Conservation (phyloP, 1,140 invertebrate genomes). For the Caerostris darwini region DNA sequence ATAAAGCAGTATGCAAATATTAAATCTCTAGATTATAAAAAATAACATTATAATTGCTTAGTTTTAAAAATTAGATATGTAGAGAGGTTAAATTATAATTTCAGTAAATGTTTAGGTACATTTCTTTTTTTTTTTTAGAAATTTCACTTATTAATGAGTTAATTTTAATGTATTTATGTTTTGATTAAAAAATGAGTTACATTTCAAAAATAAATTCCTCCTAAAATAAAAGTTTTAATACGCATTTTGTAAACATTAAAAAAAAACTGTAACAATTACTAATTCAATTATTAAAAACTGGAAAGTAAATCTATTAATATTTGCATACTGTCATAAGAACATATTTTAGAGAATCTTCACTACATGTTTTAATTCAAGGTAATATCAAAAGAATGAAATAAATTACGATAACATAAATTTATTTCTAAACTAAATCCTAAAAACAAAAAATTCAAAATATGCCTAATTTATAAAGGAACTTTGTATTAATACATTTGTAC, state of each 20-base stretch:
- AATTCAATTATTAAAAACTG: no score
- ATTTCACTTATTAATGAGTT: no score
- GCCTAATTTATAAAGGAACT: conserved; percentile 65
- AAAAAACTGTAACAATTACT: no score
- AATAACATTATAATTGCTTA: no score
- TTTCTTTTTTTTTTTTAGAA: no score
- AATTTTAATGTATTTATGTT: no score
- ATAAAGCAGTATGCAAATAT: not conserved
- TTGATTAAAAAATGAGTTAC: no score
- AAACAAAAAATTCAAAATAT: conserved; percentile 38
- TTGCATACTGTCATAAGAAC: not conserved
- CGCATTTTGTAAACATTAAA: no score
- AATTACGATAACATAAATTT: conserved; percentile 39
- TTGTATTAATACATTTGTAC: conserved; percentile 65
- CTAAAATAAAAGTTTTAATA: not conserved
- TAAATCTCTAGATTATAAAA: not conserved
- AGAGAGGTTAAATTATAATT: no score
- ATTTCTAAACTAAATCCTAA: conserved; percentile 33
- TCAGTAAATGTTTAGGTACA: no score
- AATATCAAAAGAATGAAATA: conserved; percentile 33
- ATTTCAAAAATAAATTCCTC: not conserved
- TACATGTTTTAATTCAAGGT: not conserved
- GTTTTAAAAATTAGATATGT: no score
- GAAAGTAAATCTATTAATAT: not conserved
- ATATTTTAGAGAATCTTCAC: not conserved